Conservation (phyloP, 2,888 invertebrate genomes). For the Crepidodera aurea region DNA sequence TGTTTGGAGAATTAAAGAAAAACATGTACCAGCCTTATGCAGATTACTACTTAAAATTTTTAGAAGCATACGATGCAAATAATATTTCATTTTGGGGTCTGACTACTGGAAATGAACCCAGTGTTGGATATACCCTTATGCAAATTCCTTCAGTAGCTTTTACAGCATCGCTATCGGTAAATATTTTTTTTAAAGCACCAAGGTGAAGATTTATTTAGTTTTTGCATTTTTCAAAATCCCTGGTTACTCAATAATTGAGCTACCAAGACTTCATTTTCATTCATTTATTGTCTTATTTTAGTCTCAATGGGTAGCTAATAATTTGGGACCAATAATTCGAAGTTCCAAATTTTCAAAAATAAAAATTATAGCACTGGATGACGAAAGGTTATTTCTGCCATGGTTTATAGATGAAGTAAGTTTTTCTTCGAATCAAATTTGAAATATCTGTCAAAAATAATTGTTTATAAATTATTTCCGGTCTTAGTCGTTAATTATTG, state of each 20-base stretch:
- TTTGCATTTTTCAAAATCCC: no score
- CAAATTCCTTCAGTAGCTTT: conserved; percentile 23
- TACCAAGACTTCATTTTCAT: no score
- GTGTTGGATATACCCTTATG: conserved; percentile 58
- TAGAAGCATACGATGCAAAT: conserved; percentile 75
- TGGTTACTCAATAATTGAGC: no score
- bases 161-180: neutral
- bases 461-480: no score
- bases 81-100: conserved; percentile 79
- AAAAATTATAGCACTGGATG: conserved; percentile 79
- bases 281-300: conserved; percentile 52
- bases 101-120: conserved; percentile 32
- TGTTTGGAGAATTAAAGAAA: conserved; percentile 7
- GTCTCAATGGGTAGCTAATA: conserved; percentile 72
- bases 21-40: conserved; percentile 71
- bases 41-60: conserved; percentile 79
- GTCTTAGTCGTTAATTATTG: no score
- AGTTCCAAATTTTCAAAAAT: conserved; percentile 67
- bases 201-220: no score
- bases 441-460: no score
- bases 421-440: neutral
- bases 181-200: neutral
- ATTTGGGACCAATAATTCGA: conserved; percentile 78
- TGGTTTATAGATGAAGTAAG: conserved; percentile 10
- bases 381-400: conserved; percentile 54